A percentile compares a stretch with the other conserved stretches of the same genome.
Evolutionary conservation across 1,140 invertebrate species (phyloP).

Genomic region (Colletes gigas): DNA sequence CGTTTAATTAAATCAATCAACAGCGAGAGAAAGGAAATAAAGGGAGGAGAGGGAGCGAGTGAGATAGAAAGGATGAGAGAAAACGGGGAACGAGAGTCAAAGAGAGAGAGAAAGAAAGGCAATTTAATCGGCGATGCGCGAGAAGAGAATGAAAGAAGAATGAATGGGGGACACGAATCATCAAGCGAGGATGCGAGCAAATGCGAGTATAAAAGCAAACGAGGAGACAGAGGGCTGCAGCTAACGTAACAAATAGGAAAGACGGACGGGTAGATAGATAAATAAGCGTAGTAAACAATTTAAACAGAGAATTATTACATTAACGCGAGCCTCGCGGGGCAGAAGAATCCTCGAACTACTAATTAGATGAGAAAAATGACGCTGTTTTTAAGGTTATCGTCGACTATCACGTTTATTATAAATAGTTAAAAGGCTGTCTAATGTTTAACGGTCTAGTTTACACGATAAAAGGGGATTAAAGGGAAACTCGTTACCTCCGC

Average conservation of each 20-base stretch:
- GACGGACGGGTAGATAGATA: slow-evolving; percentile 56
- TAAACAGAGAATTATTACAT: slow-evolving; percentile 59
- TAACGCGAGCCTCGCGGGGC: slow-evolving; percentile 15
- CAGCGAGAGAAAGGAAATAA: not conserved
- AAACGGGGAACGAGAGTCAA: not conserved
- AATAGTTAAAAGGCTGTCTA: slow-evolving; percentile 64
- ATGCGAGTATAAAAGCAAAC: not conserved
- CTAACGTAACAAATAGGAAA: slow-evolving; percentile 34
- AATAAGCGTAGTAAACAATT: slow-evolving; percentile 56
- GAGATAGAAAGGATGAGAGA: not conserved
- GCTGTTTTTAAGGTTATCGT: slow-evolving; percentile 52
- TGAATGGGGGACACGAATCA: slow-evolving; percentile 5
- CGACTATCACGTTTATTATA: slow-evolving; percentile 63
- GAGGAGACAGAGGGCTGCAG: slow-evolving; percentile 9
- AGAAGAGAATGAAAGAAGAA: slow-evolving; percentile 4
- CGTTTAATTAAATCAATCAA: slow-evolving; percentile 47
- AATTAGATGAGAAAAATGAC: slow-evolving; percentile 39
- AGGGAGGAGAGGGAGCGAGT: not conserved
- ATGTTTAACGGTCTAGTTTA: slow-evolving; percentile 67
- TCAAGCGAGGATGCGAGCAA: not conserved
- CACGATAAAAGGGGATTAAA: slow-evolving; percentile 42
- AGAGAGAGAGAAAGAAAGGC: not conserved
- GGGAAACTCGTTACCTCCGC: slow-evolving; percentile 63
- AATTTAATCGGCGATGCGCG: slow-evolving; percentile 5
- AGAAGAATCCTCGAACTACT: slow-evolving; percentile 35